Conservation (phyloP, 23 tunicate species). For the Styela plicata region DNA sequence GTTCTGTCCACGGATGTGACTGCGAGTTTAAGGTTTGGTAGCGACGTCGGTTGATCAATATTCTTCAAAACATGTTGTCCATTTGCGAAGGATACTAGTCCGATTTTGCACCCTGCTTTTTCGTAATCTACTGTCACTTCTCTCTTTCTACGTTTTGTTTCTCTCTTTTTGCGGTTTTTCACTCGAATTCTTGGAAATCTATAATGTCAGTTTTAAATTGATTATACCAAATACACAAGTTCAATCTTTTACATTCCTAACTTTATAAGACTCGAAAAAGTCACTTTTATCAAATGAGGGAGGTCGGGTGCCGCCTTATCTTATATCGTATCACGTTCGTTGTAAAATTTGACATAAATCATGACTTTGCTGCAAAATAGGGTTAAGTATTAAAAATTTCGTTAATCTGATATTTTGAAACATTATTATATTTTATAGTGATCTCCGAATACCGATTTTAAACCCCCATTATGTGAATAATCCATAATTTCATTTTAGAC, state of each 20-base stretch:
- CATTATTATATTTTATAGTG: too few relatives aligned
- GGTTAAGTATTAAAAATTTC: too few relatives aligned
- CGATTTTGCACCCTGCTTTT: conserved; percentile 21
- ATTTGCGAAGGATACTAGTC: conserved; percentile 48
- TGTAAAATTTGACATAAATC: too few relatives aligned
- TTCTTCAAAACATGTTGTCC: conserved; percentile 28
- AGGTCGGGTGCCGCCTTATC: too few relatives aligned
- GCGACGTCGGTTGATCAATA: conserved; percentile 33
- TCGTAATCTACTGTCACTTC: background rate
- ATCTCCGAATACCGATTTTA: too few relatives aligned
- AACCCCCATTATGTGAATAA: too few relatives aligned
- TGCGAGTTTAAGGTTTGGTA: conserved; percentile 21
- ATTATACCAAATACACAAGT: background rate
- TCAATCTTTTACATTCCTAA: background rate
- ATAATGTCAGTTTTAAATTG: background rate
- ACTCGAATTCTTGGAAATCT: conserved; percentile 6
- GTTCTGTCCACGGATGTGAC: conserved; percentile 20
- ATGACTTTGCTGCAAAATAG: too few relatives aligned
- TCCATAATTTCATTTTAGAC: too few relatives aligned
- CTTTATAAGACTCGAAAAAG: background rate
- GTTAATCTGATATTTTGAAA: too few relatives aligned
- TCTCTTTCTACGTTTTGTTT: conserved; percentile 2
- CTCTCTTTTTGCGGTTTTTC: conserved; percentile 1
- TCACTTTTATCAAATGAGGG: too few relatives aligned
- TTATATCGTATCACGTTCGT: too few relatives aligned